These are phyloP conservation scores for Lophotriccus pileatus DNA, from an alignment of 2,797 vertebrate species.

Conservation along the genomic window DNA sequence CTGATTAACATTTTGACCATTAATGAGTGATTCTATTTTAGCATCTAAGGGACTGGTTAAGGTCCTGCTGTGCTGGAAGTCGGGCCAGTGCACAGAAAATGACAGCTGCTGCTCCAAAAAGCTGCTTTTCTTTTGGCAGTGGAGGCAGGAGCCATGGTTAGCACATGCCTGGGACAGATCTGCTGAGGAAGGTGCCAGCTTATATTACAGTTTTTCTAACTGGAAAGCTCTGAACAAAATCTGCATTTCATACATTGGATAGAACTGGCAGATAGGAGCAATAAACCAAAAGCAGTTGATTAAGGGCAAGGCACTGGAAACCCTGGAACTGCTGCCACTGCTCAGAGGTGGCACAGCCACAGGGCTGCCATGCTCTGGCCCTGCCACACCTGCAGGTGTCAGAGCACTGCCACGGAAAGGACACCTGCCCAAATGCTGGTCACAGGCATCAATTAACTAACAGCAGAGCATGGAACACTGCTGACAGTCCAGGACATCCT, in stretches of 20 bases:
- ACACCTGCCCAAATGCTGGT: neutral
- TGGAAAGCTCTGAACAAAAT: slow-evolving; percentile 4
- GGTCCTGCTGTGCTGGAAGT: neutral
- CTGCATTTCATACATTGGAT: neutral
- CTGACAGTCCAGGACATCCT: neutral
- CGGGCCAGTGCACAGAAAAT: neutral
- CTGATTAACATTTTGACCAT: neutral
- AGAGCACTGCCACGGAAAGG: neutral
- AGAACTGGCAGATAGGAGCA: neutral
- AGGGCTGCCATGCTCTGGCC: neutral
- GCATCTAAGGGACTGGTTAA: neutral
- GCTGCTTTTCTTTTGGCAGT: neutral
- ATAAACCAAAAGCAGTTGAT: neutral
- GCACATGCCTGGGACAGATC: neutral
- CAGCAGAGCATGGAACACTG: neutral
- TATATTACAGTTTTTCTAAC: neutral
- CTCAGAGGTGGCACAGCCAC: accelerated
- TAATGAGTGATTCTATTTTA: neutral
- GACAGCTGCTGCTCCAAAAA: neutral
- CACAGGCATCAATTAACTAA: neutral
- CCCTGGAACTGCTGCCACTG: neutral
- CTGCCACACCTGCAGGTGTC: neutral
- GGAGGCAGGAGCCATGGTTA: neutral
- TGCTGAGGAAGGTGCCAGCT: neutral
- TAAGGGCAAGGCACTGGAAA: neutral